phyloP scores from a whole-genome alignment of 2,888 invertebrate species.

The Charanyca ferruginea region DNA sequence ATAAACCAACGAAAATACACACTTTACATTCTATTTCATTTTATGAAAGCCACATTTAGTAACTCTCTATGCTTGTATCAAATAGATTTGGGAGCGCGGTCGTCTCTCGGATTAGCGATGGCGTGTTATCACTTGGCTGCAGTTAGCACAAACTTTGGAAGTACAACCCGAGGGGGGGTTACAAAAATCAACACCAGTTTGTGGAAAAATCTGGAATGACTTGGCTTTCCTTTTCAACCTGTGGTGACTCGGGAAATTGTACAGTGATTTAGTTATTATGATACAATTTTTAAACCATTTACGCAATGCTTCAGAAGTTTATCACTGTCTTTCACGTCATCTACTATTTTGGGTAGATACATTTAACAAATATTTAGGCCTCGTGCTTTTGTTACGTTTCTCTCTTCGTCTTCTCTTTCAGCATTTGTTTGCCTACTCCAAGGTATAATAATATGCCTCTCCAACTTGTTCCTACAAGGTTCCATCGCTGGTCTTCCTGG shows the following conservation, averaged over 20 bases:
- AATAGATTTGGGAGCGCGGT: constrained; percentile 78
- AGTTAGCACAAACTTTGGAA: constrained; percentile 78
- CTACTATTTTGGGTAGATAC: too few species aligned
- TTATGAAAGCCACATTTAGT: constrained; percentile 58
- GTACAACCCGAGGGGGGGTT: constrained; percentile 44
- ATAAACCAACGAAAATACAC: too few species aligned
- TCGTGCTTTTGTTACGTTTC: too few species aligned
- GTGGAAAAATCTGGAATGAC: constrained; percentile 51
- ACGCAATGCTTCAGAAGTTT: too few species aligned
- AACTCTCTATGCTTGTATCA: constrained; percentile 61
- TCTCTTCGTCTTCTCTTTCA: too few species aligned
- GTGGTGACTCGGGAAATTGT: not conserved
- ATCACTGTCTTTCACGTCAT: too few species aligned
- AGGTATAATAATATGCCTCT: too few species aligned
- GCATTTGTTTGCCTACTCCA: too few species aligned
- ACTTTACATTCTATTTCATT: not conserved
- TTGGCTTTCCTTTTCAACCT: constrained; percentile 11
- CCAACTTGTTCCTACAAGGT: too few species aligned
- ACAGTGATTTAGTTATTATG: not conserved
- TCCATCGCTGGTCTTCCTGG: too few species aligned
- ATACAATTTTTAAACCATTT: too few species aligned
- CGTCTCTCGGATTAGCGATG: constrained; percentile 80
- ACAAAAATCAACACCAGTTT: constrained; percentile 60
- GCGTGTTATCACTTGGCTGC: constrained; percentile 83
- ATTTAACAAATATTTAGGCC: too few species aligned